These are phyloP conservation scores for Luscinia luscinia DNA, from an alignment of 2,797 vertebrate species.

Conservation along the genomic window DNA sequence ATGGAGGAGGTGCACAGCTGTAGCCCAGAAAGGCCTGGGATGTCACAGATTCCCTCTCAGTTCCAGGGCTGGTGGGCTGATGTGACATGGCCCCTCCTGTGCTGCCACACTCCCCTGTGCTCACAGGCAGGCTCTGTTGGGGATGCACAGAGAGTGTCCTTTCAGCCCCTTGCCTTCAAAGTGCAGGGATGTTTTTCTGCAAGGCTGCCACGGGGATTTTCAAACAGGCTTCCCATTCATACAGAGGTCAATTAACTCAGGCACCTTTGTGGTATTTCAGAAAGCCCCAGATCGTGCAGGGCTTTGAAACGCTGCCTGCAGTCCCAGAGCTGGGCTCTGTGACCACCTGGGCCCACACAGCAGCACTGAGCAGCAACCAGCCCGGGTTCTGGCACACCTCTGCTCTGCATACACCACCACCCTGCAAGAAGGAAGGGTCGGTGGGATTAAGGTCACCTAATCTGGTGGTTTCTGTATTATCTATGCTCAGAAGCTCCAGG, in stretches of 20 bases:
- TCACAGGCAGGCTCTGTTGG: not conserved
- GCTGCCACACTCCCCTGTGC: accelerated
- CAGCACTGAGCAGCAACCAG: not conserved
- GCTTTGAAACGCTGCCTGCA: conserved; percentile 22
- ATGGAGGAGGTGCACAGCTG: not conserved
- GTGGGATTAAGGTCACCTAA: not conserved
- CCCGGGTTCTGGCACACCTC: not conserved
- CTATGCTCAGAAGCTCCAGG: not conserved
- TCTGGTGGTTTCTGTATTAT: not conserved
- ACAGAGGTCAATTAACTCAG: conserved; percentile 20
- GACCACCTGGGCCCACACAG: conserved; percentile 13
- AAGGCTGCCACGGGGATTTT: not conserved
- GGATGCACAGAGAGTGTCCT: conserved; percentile 7
- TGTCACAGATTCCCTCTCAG: not conserved
- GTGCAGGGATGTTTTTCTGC: conserved; percentile 30
- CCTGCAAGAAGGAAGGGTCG: not conserved
- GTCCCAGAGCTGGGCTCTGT: conserved; percentile 35
- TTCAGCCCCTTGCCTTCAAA: conserved; percentile 47
- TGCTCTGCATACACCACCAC: not conserved
- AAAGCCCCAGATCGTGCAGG: conserved; percentile 2
- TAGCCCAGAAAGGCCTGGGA: not conserved
- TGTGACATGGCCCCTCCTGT: accelerated
- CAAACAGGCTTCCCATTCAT: conserved; percentile 58
- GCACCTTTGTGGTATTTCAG: conserved; percentile 54
- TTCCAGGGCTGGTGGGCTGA: not conserved